Base-by-base conservation (phyloP, 2,888 invertebrate species). In the Vesta saturnalis region DNA sequence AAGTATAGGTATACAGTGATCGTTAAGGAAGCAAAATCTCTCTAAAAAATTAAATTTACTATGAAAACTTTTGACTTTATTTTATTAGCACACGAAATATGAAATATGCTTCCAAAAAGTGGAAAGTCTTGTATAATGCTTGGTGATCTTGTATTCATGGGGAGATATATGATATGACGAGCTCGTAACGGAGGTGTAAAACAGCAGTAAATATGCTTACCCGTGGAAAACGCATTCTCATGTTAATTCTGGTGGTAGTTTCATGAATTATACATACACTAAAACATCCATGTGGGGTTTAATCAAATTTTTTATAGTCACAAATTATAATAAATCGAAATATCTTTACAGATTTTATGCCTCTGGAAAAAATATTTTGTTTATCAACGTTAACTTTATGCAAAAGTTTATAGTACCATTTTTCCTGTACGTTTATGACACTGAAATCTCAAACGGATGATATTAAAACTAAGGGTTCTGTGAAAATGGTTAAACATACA, bases 161-260 rank as follows among this genome's bases (percentile, higher is more conserved):
- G 75, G 77, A 76, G 78, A 79, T 80, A 80, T 80, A 79, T 77
- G 78, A 79, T 77, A 79, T 80, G 80, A 80, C 79, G 79, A 77
- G 77, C 70, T 77, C 77, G 74, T 81, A 81, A 82, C 80, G 72
- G 77, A 78, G 78, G 76, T 79, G 80, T 82, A 81, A 82, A 82
- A 82, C 76, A 71, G 78, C 78, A 78, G 79, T 82, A 82, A 82
- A 82, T 81, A 79, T 77, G 76, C 70, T 76, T 76, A 77, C 78
- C 77, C 73, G 77, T 76, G 79, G 76, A 77, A 77, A 80, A 77
- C 78, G 78, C 77, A 79, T 79, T 79, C 77, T 80, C 79, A 79
- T 79, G 78, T 77, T 78, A 80, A 80, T 79, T 79, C n/a, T 58
- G 43, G 52, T 47, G 21, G 64, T 64, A 59, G 64, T 78, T 77